Conservation (phyloP, 2,888 invertebrate species). For the Galerucella calmariensis region DNA sequence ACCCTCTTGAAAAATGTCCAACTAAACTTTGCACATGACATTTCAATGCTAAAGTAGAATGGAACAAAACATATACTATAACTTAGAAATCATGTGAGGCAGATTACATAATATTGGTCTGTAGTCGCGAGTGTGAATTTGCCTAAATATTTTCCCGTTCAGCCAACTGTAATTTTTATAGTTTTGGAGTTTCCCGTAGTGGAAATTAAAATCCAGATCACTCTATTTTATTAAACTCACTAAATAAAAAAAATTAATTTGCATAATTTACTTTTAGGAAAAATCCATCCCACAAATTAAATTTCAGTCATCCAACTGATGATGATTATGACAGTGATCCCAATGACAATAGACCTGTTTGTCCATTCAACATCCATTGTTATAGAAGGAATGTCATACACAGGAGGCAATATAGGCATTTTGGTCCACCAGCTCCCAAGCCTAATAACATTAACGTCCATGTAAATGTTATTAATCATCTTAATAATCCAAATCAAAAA, state of each 20-base stretch:
- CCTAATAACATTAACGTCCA: conserved; percentile 40
- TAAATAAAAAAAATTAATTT: conserved; percentile 14
- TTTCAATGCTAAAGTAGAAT: too few species aligned
- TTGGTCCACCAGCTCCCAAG: conserved; percentile 47
- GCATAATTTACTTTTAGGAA: conserved; percentile 63
- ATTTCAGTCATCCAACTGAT: conserved; percentile 75
- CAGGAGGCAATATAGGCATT: conserved; percentile 67
- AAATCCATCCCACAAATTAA: conserved; percentile 70
- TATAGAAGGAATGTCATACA: conserved; percentile 71
- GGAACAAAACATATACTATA: too few species aligned
- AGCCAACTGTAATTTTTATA: too few species aligned
- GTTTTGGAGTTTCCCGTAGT: too few species aligned
- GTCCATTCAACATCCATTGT: conserved; percentile 71
- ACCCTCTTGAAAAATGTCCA: too few species aligned
- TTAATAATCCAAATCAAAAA: conserved; percentile 46
- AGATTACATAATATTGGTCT: too few species aligned
- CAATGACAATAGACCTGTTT: conserved; percentile 65
- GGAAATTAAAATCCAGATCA: too few species aligned
- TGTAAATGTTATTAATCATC: conserved; percentile 41
- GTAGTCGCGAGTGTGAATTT: too few species aligned
- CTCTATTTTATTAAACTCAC: too few species aligned
- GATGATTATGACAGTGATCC: conserved; percentile 68
- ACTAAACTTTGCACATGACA: too few species aligned
- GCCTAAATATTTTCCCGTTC: too few species aligned
- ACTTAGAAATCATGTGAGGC: too few species aligned